A percentile compares a stretch with the other conserved stretches of the same genome.
Conservation (phyloP, 2,113 vertebrate species). For the Xenopus tropicalis region UCB_Xtro_10.0 CM004451.2:17275001-17275500, state of each 20-base stretch:
- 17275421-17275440: not conserved
- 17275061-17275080: conserved; percentile 10
- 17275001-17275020: conserved; percentile 94
- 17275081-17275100: conserved; percentile 42
- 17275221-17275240: conserved; percentile 45
- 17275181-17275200: conserved; percentile 47
- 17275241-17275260: conserved; percentile 16
- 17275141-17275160: conserved; percentile 47
- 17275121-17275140: conserved; percentile 59
- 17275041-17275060: conserved; percentile 52
- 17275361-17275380: conserved; percentile 59
- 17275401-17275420: not conserved
- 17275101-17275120: conserved; percentile 53
- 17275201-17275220: conserved; percentile 27
- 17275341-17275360: conserved; percentile 53
- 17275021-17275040: conserved; percentile 91
- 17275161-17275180: conserved; percentile 86
- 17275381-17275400: conserved; percentile 37
- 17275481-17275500: not conserved
- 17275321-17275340: conserved; percentile 36
- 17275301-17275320: conserved; percentile 63
- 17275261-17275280: conserved; percentile 43
- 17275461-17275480: not conserved
- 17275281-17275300: conserved; percentile 65
- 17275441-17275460: not conserved